These are phyloP conservation scores for Pyrocephalus nanus DNA, from an alignment of 2,797 vertebrate species.

Conservation along the genomic window DNA sequence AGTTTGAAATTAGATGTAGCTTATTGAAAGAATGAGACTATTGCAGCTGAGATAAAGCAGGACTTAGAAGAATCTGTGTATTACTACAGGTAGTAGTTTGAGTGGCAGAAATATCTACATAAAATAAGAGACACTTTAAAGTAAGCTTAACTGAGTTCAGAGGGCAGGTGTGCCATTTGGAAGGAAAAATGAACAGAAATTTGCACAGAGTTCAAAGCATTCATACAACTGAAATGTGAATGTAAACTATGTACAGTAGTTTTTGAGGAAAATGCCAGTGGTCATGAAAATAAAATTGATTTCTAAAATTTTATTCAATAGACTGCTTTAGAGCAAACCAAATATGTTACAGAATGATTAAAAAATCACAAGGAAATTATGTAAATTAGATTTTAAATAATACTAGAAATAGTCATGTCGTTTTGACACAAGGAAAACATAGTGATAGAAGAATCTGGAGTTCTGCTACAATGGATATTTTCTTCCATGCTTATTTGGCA, in stretches of 20 bases:
- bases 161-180: neutral
- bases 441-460: neutral
- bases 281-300: neutral
- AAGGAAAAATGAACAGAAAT: conserved; percentile 2
- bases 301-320: conserved; percentile 5
- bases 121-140: neutral
- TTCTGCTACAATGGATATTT: neutral
- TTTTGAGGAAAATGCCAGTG: neutral
- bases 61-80: neutral
- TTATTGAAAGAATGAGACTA: neutral
- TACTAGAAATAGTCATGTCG: neutral
- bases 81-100: neutral
- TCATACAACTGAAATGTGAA: neutral
- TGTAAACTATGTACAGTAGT: neutral
- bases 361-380: neutral
- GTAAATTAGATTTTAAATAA: conserved; percentile 48
- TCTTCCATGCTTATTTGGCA: neutral
- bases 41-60: neutral
- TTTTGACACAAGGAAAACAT: neutral
- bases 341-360: neutral
- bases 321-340: neutral
- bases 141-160: neutral
- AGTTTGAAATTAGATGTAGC: neutral
- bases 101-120: neutral
- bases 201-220: neutral